These are phyloP conservation scores for Gymnopithys bicolor DNA, from an alignment of 2,797 vertebrate species.

Conservation along the genomic window DNA sequence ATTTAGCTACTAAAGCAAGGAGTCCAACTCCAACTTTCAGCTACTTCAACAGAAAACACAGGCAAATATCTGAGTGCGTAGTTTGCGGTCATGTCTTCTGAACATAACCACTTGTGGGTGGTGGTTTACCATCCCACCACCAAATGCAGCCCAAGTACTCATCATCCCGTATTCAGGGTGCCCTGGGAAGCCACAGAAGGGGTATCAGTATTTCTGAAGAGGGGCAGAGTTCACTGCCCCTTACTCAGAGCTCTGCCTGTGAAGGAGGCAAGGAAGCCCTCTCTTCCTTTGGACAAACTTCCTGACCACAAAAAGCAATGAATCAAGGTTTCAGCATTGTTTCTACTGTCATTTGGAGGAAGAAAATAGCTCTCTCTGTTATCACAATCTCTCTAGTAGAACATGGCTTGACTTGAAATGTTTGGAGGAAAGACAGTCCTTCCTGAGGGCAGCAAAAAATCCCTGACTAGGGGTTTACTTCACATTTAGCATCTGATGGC, in stretches of 20 bases:
- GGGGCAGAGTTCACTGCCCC: not conserved
- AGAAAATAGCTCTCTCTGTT: not conserved
- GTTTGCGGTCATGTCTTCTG: not conserved
- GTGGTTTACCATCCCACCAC: not conserved
- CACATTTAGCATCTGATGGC: not conserved
- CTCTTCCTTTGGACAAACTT: constrained; percentile 38
- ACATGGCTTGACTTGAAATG: not conserved
- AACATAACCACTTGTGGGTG: not conserved
- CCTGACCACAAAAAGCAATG: constrained; percentile 8
- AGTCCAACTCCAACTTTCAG: not conserved
- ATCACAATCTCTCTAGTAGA: constrained; percentile 22
- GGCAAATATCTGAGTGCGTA: rapidly evolving
- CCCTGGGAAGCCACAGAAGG: not conserved
- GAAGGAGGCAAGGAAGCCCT: not conserved
- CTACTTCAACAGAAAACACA: not conserved
- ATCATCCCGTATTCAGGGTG: too few species aligned
- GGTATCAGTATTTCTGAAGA: not conserved
- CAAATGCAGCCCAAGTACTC: not conserved
- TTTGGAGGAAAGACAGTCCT: constrained; percentile 44
- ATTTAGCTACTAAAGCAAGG: not conserved
- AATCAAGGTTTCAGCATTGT: constrained; percentile 18
- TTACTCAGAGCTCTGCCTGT: rapidly evolving
- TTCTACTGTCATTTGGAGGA: constrained; percentile 1
- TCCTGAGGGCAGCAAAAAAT: constrained; percentile 67
- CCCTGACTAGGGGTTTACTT: not conserved